Conservation (phyloP, 2,113 vertebrate species). For the Pipa parva region DNA sequence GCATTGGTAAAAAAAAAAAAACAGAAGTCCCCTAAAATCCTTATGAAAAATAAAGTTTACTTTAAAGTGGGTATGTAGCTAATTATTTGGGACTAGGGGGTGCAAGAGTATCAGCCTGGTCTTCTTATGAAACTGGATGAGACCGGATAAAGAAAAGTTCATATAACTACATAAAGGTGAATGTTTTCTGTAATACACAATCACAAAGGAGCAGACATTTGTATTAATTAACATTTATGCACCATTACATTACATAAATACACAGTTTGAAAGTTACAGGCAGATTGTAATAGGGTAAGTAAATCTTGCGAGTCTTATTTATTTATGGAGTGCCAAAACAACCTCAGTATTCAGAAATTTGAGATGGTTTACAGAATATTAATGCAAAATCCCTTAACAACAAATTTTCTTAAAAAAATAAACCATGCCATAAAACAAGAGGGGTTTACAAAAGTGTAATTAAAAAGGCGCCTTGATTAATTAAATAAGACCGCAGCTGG, state of each 20-base stretch:
- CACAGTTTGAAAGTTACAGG: neutral
- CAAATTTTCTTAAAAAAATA: neutral
- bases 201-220: neutral
- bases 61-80: no score
- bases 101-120: no score
- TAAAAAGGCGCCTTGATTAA: neutral
- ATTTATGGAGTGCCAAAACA: slow-evolving; percentile 20
- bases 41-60: no score
- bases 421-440: neutral
- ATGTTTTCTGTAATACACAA: neutral
- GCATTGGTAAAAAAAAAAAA: no score
- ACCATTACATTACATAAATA: slow-evolving; percentile 24
- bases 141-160: neutral
- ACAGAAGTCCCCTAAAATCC: no score
- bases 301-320: slow-evolving; percentile 17
- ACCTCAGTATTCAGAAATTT: neutral
- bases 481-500: neutral
- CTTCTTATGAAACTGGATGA: no score
- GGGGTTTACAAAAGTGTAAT: neutral
- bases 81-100: no score
- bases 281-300: slow-evolving; percentile 21
- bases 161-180: no score
- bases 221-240: slow-evolving; percentile 20
- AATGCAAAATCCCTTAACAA: neutral
- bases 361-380: neutral